Evolutionary conservation across 2,888 invertebrate species (phyloP).

Genomic region (Sycophila texana): DNA sequence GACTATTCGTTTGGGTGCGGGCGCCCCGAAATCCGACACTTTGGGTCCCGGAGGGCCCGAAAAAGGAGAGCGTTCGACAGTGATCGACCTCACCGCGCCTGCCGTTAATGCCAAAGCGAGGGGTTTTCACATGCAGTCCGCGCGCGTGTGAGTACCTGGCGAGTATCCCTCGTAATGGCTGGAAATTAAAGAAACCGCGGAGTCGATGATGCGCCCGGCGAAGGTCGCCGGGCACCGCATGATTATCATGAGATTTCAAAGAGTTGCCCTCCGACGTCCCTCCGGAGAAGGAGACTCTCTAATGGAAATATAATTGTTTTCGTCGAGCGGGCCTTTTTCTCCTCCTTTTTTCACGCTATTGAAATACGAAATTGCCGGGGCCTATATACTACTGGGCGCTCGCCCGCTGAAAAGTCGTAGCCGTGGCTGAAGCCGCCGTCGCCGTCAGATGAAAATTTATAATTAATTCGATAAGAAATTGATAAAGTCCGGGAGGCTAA

Average conservation of each 20-base stretch:
- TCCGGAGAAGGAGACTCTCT: slow-evolving; percentile 54
- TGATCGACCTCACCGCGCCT: slow-evolving; percentile 44
- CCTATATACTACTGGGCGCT: not conserved
- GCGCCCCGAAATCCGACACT: slow-evolving; percentile 42
- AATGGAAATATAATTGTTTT: slow-evolving; percentile 69
- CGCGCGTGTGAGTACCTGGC: not conserved
- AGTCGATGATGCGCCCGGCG: slow-evolving; percentile 60
- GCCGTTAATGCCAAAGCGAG: slow-evolving; percentile 35
- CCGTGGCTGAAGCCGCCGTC: not conserved
- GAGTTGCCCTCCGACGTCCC: slow-evolving; percentile 57
- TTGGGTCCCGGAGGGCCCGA: not conserved
- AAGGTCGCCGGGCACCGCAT: slow-evolving; percentile 52
- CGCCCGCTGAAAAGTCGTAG: not conserved
- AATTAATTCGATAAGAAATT: slow-evolving; percentile 47
- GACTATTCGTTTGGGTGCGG: slow-evolving; percentile 28
- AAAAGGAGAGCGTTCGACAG: slow-evolving; percentile 20
- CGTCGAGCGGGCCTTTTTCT: slow-evolving; percentile 22
- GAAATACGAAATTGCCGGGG: slow-evolving; percentile 21
- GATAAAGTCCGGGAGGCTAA: slow-evolving; percentile 39
- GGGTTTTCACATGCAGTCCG: slow-evolving; percentile 5
- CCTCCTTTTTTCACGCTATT: slow-evolving; percentile 28
- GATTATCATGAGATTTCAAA: slow-evolving; percentile 66
- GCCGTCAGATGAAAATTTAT: slow-evolving; percentile 30
- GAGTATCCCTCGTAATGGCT: slow-evolving; percentile 63
- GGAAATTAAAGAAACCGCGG: slow-evolving; percentile 66